Evolutionary conservation across 2,888 invertebrate genomes (phyloP).

Genomic region (Meta bourneti): DNA sequence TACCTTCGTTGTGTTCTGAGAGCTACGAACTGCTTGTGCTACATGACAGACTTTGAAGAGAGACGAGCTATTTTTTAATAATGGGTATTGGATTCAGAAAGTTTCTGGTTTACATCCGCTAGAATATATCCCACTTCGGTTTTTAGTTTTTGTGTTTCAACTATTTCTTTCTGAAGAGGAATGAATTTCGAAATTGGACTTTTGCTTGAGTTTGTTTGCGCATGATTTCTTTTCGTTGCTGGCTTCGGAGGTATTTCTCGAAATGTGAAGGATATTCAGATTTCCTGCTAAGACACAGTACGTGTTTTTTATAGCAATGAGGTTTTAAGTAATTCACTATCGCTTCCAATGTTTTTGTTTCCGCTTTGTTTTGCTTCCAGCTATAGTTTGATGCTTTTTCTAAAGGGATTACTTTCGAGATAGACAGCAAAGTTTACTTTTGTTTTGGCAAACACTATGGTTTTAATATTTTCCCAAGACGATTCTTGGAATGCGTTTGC

Average conservation of each 20-base stretch:
- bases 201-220: not conserved
- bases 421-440: too few species aligned
- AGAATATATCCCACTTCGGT: not conserved
- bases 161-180: not conserved
- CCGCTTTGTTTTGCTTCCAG: too few species aligned
- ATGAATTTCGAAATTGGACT: not conserved
- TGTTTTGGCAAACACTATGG: too few species aligned
- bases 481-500: too few species aligned
- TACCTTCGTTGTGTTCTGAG: not conserved
- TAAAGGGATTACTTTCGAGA: too few species aligned
- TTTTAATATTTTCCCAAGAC: too few species aligned
- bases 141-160: not conserved
- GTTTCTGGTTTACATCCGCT: not conserved
- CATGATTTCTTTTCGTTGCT: not conserved
- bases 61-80: not conserved
- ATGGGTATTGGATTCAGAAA: not conserved
- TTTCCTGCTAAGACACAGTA: too few species aligned
- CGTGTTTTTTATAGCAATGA: too few species aligned
- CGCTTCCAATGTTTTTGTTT: too few species aligned
- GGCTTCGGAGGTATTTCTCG: not conserved
- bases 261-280: too few species aligned
- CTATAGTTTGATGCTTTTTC: too few species aligned
- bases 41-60: not conserved
- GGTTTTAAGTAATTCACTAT: too few species aligned
- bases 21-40: not conserved